Conservation (phyloP, 1,140 invertebrate genomes). For the Microplitis mediator region DNA sequence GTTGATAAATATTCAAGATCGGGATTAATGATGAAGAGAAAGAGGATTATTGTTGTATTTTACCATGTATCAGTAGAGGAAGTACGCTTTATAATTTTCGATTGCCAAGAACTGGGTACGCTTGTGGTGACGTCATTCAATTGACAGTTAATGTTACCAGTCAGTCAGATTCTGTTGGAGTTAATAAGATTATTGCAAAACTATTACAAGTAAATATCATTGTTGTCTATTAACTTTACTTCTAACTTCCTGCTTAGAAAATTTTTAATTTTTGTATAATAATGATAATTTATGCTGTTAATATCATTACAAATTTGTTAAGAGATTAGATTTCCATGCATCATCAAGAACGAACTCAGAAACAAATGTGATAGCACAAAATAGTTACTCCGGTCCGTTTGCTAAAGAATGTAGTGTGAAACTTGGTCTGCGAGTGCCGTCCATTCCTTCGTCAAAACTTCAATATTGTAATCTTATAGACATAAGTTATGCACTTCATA, state of each 20-base stretch:
- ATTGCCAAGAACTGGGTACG: slow-evolving; percentile 67
- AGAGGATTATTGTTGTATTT: slow-evolving; percentile 70
- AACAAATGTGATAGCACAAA: not conserved
- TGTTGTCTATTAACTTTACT: not conserved
- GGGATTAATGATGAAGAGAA: slow-evolving; percentile 48
- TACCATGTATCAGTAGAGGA: slow-evolving; percentile 56
- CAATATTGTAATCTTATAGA: slow-evolving; percentile 7
- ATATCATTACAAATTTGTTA: not conserved
- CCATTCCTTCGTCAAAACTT: not conserved
- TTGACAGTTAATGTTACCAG: slow-evolving; percentile 67
- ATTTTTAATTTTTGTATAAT: not conserved
- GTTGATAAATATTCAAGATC: slow-evolving; percentile 15
- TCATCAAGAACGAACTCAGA: not conserved
- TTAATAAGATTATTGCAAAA: slow-evolving; percentile 65
- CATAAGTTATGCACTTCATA: not conserved
- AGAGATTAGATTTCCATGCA: slow-evolving; percentile 12
- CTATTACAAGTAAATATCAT: slow-evolving; percentile 65
- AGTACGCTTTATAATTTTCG: slow-evolving; percentile 63
- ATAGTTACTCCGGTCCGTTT: not conserved
- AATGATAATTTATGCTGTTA: not conserved
- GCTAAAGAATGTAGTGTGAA: not conserved
- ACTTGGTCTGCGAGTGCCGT: slow-evolving; percentile 6
- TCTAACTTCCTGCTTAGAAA: not conserved
- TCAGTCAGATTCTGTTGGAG: slow-evolving; percentile 63
- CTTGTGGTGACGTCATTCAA: slow-evolving; percentile 69